These are phyloP conservation scores for Acleris sparsana DNA, from an alignment of 2,888 invertebrate species.

Conservation along the genomic window DNA sequence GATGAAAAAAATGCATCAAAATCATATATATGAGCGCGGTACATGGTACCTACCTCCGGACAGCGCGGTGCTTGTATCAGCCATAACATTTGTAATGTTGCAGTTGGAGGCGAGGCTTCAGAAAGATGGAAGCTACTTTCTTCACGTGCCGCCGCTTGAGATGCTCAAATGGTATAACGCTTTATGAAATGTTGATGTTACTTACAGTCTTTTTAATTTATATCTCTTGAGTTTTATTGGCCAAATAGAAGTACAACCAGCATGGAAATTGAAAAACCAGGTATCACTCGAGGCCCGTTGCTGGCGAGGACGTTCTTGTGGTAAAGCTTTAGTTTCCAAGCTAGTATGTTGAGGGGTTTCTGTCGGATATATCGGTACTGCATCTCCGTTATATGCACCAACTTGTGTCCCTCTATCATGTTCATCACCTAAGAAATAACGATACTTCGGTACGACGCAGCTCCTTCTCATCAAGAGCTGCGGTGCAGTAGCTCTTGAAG, in stretches of 20 bases:
- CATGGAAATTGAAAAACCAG: slow-evolving; percentile 7
- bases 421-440: slow-evolving; percentile 60
- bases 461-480: too few relatives aligned
- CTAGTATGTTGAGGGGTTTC: slow-evolving; percentile 62
- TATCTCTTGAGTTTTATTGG: slow-evolving; percentile 1
- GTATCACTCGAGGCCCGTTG: slow-evolving; percentile 28
- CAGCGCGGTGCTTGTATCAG: not conserved
- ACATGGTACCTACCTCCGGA: too few relatives aligned
- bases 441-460: too few relatives aligned
- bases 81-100: slow-evolving; percentile 41
- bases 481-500: too few relatives aligned
- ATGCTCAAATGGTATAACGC: slow-evolving; percentile 52
- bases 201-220: not conserved
- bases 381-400: slow-evolving; percentile 58
- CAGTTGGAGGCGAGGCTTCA: slow-evolving; percentile 64
- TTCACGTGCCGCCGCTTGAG: slow-evolving; percentile 64
- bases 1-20: too few relatives aligned
- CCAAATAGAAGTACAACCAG: not conserved
- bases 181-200: slow-evolving; percentile 26
- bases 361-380: slow-evolving; percentile 59
- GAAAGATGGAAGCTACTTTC: slow-evolving; percentile 60
- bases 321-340: slow-evolving; percentile 57
- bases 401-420: slow-evolving; percentile 56
- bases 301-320: slow-evolving; percentile 42
- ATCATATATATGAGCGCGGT: too few relatives aligned